Evolutionary conservation across 2,888 invertebrate genomes (phyloP), one percentile per base, ranked within the genome.

Genomic region (Sthenelais limicola): DNA sequence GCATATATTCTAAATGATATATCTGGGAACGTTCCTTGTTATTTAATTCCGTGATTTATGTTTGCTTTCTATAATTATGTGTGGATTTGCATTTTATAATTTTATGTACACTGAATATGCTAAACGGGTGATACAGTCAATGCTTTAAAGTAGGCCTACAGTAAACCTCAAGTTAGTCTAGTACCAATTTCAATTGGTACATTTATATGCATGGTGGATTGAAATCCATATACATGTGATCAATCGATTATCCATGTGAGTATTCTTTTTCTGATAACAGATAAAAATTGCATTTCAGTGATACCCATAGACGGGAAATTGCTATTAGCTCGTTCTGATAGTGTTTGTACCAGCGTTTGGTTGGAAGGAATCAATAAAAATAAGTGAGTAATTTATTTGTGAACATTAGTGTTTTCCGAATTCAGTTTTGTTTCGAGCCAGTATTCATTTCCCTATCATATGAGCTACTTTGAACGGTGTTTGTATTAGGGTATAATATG

Each of bases 221-320:
- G n/a, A n/a, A n/a, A n/a, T n/a, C n/a, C n/a, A n/a, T n/a, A n/a
- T n/a, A n/a, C n/a, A n/a, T n/a, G n/a, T n/a, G n/a, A n/a, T 43
- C 9, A 43, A 43, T 43, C 12, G 43, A 43, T 43, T 43, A 43
- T 43, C 12, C 43, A 43, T n/a, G 43, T 43, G 43, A 12, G 43
- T 12, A 43, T 43, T 43, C 12, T 43, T 43, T 43, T 43, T 18
- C 18, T 9, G 43, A 9, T 12, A 43, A 43, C 18, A 12, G 9
- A 9, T 43, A 71, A 18, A 7, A 2, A 35, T 68, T 24, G 5
- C 28, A 51, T 56, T 74, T 12, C 54, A 74, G 74, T 74, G 35
- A 70, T 72, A 30, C 74, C 74, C 18, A 72, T 74, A 3, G 24
- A 72, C 18, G 72, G 71, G 12, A 68, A 54, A 33, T 51, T 74